Evolutionary conservation across 2,113 vertebrate genomes (phyloP).

Genomic region (Microtus pennsylvanicus): DNA sequence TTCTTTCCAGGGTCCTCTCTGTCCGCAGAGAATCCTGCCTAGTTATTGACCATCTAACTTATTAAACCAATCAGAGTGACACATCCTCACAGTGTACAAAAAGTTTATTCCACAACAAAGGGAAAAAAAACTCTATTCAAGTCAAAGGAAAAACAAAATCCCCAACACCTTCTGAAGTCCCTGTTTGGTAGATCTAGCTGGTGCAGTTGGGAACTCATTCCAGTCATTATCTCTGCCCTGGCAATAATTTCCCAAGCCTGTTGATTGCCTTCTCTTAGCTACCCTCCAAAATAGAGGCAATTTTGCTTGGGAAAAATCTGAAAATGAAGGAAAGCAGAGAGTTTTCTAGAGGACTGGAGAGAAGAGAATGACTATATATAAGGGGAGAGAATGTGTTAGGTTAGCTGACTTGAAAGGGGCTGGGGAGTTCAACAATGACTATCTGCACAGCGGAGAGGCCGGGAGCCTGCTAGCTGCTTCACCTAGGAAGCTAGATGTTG

Average conservation of each 20-base stretch:
- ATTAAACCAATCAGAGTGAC: not conserved
- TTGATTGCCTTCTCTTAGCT: too few species aligned
- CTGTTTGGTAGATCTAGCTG: not conserved
- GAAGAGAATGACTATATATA: not conserved
- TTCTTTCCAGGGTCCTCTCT: not conserved
- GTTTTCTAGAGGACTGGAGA: not conserved
- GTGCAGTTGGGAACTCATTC: not conserved
- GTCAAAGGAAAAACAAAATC: not conserved
- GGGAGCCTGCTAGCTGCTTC: too few species aligned
- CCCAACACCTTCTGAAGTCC: not conserved
- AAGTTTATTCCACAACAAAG: not conserved
- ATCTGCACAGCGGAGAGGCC: not conserved
- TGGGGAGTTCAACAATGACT: too few species aligned
- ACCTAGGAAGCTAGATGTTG: not conserved
- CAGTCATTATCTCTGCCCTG: rapidly evolving
- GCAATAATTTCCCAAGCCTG: not conserved
- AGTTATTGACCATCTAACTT: not conserved
- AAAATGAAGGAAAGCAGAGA: not conserved
- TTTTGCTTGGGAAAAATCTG: not conserved
- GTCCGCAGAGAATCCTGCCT: not conserved
- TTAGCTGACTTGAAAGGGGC: not conserved
- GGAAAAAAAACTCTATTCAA: not conserved
- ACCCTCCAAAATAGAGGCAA: not conserved
- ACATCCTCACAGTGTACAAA: not conserved
- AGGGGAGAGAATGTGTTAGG: not conserved